Percentiles rank a stretch among this genome's conserved stretches.
Evolutionary conservation across 2,113 vertebrate genomes (phyloP).

Genomic region (Crotalus horridus): DNA sequence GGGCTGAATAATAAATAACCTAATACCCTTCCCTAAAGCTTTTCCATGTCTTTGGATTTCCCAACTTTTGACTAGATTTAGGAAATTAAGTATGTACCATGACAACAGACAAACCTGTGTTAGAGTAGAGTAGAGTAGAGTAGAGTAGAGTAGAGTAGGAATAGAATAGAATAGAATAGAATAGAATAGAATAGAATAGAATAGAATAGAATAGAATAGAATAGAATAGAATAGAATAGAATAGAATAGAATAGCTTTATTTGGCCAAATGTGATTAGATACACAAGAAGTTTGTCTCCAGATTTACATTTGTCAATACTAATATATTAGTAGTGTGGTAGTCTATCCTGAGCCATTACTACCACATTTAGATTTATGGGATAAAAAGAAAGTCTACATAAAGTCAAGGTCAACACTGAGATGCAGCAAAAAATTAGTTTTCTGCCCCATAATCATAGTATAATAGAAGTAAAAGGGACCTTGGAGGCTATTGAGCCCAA

Average conservation of each 20-base stretch:
- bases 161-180: background rate
- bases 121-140: too few relatives aligned
- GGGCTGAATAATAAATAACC: constrained; percentile 19
- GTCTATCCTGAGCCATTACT: background rate
- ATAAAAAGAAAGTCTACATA: background rate
- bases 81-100: background rate
- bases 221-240: too few relatives aligned
- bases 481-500: background rate
- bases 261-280: background rate
- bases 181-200: background rate
- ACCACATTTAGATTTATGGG: background rate
- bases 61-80: background rate
- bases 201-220: background rate
- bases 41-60: background rate
- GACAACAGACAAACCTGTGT: too few relatives aligned
- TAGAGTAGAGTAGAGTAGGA: background rate
- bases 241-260: too few relatives aligned
- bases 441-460: background rate
- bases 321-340: background rate
- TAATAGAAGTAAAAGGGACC: background rate
- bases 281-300: background rate
- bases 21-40: background rate
- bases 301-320: background rate
- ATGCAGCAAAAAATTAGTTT: background rate
- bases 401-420: background rate